Conservation (phyloP, 2,888 invertebrate species). For the Branchipolynoe longqiensis region DNA sequence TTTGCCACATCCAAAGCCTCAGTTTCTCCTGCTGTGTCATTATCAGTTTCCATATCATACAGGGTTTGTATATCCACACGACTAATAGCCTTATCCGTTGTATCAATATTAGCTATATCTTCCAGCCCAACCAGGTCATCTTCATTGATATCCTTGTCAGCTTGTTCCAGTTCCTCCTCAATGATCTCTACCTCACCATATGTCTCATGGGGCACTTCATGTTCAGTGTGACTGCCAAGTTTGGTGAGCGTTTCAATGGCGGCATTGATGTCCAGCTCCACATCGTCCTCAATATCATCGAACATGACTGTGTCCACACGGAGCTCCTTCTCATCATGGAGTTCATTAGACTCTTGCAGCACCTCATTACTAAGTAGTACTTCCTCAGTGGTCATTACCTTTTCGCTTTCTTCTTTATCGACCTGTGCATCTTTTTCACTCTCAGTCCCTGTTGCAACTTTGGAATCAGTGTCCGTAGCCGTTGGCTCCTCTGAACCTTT, state of each 20-base stretch:
- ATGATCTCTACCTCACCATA: not conserved
- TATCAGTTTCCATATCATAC: conserved; percentile 49
- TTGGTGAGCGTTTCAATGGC: conserved; percentile 32
- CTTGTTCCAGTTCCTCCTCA: not conserved
- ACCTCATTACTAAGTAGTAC: conserved; percentile 23
- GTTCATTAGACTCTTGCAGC: conserved; percentile 8
- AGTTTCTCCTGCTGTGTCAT: not conserved
- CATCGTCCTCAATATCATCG: conserved; percentile 43
- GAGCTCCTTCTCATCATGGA: conserved; percentile 29
- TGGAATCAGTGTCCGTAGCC: conserved; percentile 1
- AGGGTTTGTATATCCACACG: not conserved
- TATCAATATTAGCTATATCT: not conserved
- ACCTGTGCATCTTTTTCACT: not conserved
- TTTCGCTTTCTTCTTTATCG: not conserved
- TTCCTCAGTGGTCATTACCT: conserved; percentile 1
- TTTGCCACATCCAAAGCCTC: not conserved
- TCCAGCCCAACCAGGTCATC: not conserved
- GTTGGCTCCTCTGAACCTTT: conserved; percentile 5
- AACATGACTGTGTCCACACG: conserved; percentile 19
- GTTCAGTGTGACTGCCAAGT: conserved; percentile 31
- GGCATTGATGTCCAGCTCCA: conserved; percentile 29
- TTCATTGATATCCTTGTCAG: not conserved
- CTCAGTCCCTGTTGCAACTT: not conserved
- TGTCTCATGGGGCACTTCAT: not conserved
- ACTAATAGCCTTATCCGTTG: not conserved